Base-by-base conservation (phyloP, 1,140 invertebrate genomes). In the Apolygus lucorum region DNA sequence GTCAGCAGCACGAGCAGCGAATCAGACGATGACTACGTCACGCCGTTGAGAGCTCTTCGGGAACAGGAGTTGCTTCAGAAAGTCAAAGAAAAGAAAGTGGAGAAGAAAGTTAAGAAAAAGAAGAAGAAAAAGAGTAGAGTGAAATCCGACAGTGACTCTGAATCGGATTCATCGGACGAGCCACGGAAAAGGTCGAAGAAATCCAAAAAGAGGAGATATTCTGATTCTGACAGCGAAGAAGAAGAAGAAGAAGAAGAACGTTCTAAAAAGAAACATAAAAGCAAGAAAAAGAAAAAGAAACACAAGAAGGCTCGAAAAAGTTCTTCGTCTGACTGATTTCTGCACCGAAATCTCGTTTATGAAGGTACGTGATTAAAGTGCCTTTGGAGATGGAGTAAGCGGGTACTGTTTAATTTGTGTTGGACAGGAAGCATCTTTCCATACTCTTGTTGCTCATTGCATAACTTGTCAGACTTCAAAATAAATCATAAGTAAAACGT, bases 1-100 rank as follows among this genome's bases (percentile, higher is more conserved):
- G 92, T 98, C 1, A 95, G 93, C 75, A 96, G 93, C 75, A 98
- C 95, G 17, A 96, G 93, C 73, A 96, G 93, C 72, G 91, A 95
- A 73, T 86, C 85, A 52, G 90, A 91, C 68, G 74, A 77, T 25
- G 85, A 91, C 69, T 91, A 90, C 78, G 79, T 86, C 0, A 94
- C 92, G 1, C 92, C 92, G 13, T 77, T 95, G 21, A 92, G 90
- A 28, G 86, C 87, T 70, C 78, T 95, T 62, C 79, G 90, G 42
- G 88, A 91, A 71, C 84, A 88, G 68, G 92, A 94, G 77, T 76
- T 93, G 2, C 68, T 82, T 17, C 79, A 79, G 54, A 81, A 82
- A 67, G 75, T 81, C 27, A 84, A 84, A 69, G 83, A 84, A 72
- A 80, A 80, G 25, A 81, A 82, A 64, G 81, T 82, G 72, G 80